These are phyloP conservation scores for Bugula neritina DNA, from an alignment of 2,888 invertebrate species.

Conservation along the genomic window DNA sequence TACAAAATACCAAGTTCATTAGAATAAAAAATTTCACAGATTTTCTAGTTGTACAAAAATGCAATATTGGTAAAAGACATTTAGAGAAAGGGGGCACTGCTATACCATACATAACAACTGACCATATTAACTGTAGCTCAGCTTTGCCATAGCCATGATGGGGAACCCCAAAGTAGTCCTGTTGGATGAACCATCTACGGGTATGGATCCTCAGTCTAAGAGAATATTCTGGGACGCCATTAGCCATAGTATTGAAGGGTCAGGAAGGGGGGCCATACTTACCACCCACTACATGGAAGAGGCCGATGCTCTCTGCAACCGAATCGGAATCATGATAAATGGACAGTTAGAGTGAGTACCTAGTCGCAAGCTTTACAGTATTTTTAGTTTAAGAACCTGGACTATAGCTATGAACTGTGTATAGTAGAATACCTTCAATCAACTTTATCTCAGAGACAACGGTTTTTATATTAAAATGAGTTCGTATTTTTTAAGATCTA, in stretches of 20 bases:
- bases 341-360: slow-evolving; percentile 27
- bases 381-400: too few species aligned
- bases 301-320: slow-evolving; percentile 26
- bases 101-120: too few species aligned
- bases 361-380: background rate
- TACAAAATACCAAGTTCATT: too few species aligned
- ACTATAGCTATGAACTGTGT: background rate
- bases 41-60: too few species aligned
- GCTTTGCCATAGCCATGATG: slow-evolving; percentile 28
- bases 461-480: too few species aligned
- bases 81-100: too few species aligned
- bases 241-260: slow-evolving; percentile 19
- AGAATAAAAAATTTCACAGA: too few species aligned
- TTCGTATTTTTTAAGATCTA: too few species aligned
- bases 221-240: slow-evolving; percentile 29
- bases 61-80: too few species aligned
- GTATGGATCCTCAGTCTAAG: slow-evolving; percentile 29
- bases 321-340: slow-evolving; percentile 27
- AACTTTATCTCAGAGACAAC: too few species aligned
- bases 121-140: slow-evolving; percentile 28
- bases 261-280: slow-evolving; percentile 26
- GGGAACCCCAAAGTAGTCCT: slow-evolving; percentile 24
- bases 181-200: slow-evolving; percentile 29
- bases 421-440: too few species aligned
- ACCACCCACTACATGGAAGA: slow-evolving; percentile 30